Conservation (phyloP, 1,140 invertebrate species). For the Phortica variegata region DNA sequence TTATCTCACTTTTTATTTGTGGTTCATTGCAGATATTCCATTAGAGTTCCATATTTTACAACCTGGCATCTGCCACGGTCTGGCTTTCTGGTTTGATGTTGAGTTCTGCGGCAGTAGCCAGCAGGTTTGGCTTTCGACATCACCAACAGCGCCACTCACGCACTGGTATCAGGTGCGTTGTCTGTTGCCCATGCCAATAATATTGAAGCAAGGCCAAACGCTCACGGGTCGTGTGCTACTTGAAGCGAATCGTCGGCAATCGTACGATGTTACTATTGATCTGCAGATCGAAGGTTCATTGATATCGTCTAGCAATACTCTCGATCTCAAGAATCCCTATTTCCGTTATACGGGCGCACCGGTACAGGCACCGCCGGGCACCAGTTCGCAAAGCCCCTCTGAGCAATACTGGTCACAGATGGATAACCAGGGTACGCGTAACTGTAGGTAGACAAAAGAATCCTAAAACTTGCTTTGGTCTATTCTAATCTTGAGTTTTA, state of each 20-base stretch:
- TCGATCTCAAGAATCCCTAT: constrained; percentile 99
- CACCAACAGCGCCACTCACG: constrained; percentile 96
- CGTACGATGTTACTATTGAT: constrained; percentile 98
- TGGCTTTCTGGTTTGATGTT: constrained; percentile 99
- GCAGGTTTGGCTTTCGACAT: constrained; percentile 96
- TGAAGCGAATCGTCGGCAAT: constrained; percentile 95
- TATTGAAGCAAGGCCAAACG: constrained; percentile 92
- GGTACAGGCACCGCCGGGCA: constrained; percentile 84
- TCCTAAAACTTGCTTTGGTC: not conserved
- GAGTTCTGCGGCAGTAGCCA: constrained; percentile 90
- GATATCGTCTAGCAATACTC: constrained; percentile 80
- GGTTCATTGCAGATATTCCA: constrained; percentile 73
- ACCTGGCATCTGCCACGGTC: constrained; percentile 92
- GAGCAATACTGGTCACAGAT: constrained; percentile 87
- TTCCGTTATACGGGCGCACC: constrained; percentile 90
- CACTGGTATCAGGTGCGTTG: constrained; percentile 99
- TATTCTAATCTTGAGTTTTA: not conserved
- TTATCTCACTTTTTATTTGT: not conserved
- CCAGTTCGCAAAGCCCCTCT: constrained; percentile 85
- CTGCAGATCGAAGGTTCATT: constrained; percentile 85
- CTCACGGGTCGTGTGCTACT: constrained; percentile 86
- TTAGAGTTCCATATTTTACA: constrained; percentile 91
- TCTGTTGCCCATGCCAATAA: constrained; percentile 88
- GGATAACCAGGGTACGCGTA: constrained; percentile 64
- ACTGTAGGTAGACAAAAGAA: constrained; percentile 31